A percentile compares a stretch with the other conserved stretches of the same genome.
These are phyloP conservation scores for Daphoenositta chrysoptera DNA, from an alignment of 2,113 vertebrate genomes.

Conservation along the genomic window DNA sequence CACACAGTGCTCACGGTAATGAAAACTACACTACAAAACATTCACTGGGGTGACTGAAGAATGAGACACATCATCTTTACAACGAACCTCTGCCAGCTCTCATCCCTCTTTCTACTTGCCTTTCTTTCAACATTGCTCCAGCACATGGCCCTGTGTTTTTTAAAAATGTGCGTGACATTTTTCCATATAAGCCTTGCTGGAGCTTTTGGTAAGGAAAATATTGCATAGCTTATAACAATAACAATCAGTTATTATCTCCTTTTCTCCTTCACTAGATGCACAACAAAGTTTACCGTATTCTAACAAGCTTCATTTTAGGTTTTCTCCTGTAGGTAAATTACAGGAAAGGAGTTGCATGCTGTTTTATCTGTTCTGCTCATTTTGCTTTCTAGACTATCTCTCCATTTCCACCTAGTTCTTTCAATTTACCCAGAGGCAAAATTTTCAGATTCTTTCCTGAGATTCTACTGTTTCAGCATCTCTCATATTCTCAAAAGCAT, in stretches of 20 bases:
- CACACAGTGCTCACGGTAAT: background rate
- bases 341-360: background rate
- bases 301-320: background rate
- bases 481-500: background rate
- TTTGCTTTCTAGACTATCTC: background rate
- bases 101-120: background rate
- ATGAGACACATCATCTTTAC: background rate
- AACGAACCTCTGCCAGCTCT: background rate
- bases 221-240: background rate
- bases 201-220: background rate
- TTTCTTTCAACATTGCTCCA: background rate
- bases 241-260: background rate
- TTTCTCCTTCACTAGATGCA: background rate
- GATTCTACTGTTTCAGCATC: background rate
- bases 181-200: background rate
- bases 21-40: background rate
- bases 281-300: background rate
- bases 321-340: background rate
- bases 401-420: background rate
- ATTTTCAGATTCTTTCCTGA: background rate
- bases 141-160: background rate
- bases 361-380: background rate
- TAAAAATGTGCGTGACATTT: fast-evolving
- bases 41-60: background rate
- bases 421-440: background rate